Base-by-base conservation (phyloP, 2,888 invertebrate genomes). In the Plusia festucae region DNA sequence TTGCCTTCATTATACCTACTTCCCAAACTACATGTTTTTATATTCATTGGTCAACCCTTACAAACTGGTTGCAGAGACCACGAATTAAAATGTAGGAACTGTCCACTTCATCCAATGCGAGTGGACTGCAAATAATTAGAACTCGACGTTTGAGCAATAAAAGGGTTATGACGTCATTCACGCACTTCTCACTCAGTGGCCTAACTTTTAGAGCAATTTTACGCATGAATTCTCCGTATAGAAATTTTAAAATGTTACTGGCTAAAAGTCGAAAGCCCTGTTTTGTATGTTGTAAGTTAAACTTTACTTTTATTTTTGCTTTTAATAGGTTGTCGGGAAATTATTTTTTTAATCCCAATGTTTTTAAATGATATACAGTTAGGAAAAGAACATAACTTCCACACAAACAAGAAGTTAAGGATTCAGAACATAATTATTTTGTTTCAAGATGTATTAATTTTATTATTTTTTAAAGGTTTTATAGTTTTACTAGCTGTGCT, bases 61-160 rank as follows among this genome's bases (percentile, higher is more conserved):
- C 67, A 72, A 71, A 78, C 69, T 66, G 66, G 74, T 76, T 66
- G 72, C 58, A 65, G 66, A 78, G 61, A 79, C 76, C 76, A 78
- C 73, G 76, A 81, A 81, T 81, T 81, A 81, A 81, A 80, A 79
- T 78, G 73, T 79, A 49, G 46, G 46, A 20, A 78, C 81, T 82
- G 82, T 82, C 80, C 82, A 73, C 82, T 85, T 78, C 80, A 82
- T 80, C 53, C 80, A 9, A 60, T 24, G 27, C 63, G 53, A 82
- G 83, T 76, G 79, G 78, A 64, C 79, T 72, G 75, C 78, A 84
- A 85, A 85, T 80, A 84, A 85, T 82, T 83, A 82, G 81, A 81
- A 79, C 76, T 78, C 66, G 63, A 57, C 70, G 71, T 69, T 70
- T 69, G 60, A 61, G 60, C 22, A 56, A 60, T 68, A 57, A 79